Evolutionary conservation across 2,797 vertebrate species (phyloP).

Genomic region (Ceryle rudis): DNA sequence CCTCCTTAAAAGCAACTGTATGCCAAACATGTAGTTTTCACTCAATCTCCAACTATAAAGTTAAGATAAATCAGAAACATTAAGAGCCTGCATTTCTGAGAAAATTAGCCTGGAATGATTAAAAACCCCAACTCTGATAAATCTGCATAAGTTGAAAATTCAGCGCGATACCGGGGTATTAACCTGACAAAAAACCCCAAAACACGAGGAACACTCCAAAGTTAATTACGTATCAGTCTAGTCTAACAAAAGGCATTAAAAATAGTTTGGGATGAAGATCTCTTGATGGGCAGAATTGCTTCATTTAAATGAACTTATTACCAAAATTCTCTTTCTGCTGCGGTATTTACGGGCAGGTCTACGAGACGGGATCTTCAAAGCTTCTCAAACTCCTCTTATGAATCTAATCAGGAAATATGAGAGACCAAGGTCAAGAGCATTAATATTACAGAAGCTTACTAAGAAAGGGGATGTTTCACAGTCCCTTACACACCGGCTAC

Average conservation of each 20-base stretch:
- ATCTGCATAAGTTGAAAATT: slow-evolving; percentile 15
- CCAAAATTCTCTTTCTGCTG: neutral
- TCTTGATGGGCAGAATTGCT: slow-evolving; percentile 15
- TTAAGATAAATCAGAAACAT: slow-evolving; percentile 16
- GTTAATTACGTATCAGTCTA: slow-evolving; percentile 2
- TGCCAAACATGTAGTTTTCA: neutral
- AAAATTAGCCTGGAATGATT: slow-evolving; percentile 11
- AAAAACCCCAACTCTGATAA: neutral
- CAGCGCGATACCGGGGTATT: neutral
- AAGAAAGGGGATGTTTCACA: neutral
- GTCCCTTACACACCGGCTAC: neutral
- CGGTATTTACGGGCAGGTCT: neutral
- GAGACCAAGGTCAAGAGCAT: slow-evolving; percentile 16
- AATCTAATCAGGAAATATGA: slow-evolving; percentile 15
- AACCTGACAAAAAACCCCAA: neutral
- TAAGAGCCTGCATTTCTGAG: neutral
- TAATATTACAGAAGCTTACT: slow-evolving; percentile 8
- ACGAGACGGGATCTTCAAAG: neutral
- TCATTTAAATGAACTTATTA: slow-evolving; percentile 14
- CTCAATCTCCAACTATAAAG: neutral
- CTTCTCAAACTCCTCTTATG: neutral
- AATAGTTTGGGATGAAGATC: neutral
- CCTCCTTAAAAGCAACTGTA: neutral
- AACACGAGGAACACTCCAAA: neutral
- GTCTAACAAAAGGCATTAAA: slow-evolving; percentile 28